Percentiles rank a stretch among this genome's conserved stretches.
phyloP scores from a whole-genome alignment of 2,797 vertebrate genomes.

The Valencia hispanica region DNA sequence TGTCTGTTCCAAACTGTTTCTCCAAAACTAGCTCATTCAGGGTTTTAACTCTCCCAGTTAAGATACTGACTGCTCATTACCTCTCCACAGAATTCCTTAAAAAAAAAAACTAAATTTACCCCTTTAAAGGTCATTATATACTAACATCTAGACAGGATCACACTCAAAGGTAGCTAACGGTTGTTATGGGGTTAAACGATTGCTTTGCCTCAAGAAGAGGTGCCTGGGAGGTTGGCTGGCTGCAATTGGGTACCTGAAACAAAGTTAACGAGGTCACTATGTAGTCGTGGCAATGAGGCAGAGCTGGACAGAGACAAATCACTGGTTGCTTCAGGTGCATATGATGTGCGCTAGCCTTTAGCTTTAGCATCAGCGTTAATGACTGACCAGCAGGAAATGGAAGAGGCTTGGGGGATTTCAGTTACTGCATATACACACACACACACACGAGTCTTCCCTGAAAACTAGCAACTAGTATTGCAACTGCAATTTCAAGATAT shows the following conservation, averaged over 20 bases:
- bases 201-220: slow-evolving; percentile 63
- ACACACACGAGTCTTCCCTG: slow-evolving; percentile 71
- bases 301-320: slow-evolving; percentile 36
- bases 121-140: not conserved
- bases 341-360: slow-evolving; percentile 16
- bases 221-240: slow-evolving; percentile 75
- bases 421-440: slow-evolving; percentile 80
- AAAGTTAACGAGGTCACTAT: slow-evolving; percentile 77
- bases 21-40: not conserved
- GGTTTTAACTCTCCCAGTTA: not conserved
- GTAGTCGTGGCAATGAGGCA: slow-evolving; percentile 63
- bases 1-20: not conserved
- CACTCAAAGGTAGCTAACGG: slow-evolving; percentile 79
- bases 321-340: slow-evolving; percentile 26
- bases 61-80: not conserved
- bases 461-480: slow-evolving; percentile 61
- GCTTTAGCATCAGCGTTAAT: slow-evolving; percentile 17
- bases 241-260: slow-evolving; percentile 81
- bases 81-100: not conserved
- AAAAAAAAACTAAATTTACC: not conserved
- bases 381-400: slow-evolving; percentile 37
- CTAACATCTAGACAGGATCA: slow-evolving; percentile 42
- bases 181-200: slow-evolving; percentile 74
- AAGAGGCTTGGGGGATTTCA: slow-evolving; percentile 56
- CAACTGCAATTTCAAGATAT: slow-evolving; percentile 45